A percentile compares a stretch with the other conserved stretches of the same genome.
Evolutionary conservation across 2,113 vertebrate genomes (phyloP).

Genomic region (Macrotis lagotis): DNA sequence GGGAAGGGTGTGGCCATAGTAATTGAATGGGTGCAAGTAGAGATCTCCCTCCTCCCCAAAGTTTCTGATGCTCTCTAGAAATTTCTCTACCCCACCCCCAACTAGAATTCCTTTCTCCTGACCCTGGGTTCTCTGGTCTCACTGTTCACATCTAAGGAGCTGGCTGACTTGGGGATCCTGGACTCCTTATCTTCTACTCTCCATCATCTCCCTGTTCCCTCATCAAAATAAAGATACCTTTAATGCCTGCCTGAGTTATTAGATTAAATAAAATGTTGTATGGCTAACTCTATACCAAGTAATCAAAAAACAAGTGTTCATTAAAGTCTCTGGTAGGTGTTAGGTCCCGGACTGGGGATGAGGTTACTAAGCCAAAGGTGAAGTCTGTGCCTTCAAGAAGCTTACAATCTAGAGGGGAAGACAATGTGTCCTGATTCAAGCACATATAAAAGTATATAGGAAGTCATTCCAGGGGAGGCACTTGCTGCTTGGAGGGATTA

Average conservation of each 20-base stretch:
- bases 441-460: not conserved
- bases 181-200: not conserved
- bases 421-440: not conserved
- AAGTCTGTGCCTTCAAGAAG: not conserved
- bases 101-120: not conserved
- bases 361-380: not conserved
- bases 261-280: not conserved
- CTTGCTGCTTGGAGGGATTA: not conserved
- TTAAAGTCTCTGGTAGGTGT: not conserved
- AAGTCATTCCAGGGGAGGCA: not conserved
- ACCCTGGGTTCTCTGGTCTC: not conserved
- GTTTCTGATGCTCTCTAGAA: not conserved
- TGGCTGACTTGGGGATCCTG: not conserved
- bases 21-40: not conserved
- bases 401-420: too few species aligned
- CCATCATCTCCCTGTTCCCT: not conserved
- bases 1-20: not conserved
- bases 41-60: not conserved
- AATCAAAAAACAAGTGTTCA: not conserved
- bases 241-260: not conserved
- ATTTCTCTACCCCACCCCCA: not conserved
- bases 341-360: not conserved
- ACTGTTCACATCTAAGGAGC: not conserved
- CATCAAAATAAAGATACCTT: not conserved
- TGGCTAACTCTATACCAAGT: not conserved